These are phyloP conservation scores for Cyphomyrmex costatus DNA, from an alignment of 1,140 invertebrate genomes.

Conservation along the genomic window DNA sequence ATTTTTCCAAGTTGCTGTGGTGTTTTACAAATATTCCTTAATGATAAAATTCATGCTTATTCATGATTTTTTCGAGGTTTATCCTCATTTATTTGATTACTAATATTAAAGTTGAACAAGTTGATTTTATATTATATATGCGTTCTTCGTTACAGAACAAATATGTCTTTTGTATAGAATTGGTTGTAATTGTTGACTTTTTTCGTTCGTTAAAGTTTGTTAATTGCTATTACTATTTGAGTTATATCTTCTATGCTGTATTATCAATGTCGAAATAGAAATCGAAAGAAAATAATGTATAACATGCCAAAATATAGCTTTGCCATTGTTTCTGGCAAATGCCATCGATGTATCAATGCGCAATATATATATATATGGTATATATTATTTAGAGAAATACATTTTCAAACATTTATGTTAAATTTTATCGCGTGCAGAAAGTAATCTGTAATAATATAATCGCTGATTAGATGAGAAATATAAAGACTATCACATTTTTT, in stretches of 20 bases:
- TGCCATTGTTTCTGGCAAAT: neutral
- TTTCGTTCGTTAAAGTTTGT: constrained; percentile 39
- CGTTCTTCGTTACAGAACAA: constrained; percentile 27
- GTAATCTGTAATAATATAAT: constrained; percentile 23
- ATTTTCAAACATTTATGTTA: constrained; percentile 26
- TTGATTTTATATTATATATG: constrained; percentile 46
- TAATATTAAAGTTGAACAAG: neutral
- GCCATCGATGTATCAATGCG: constrained; percentile 6
- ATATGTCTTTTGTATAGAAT: neutral
- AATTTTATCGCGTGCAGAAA: constrained; percentile 40
- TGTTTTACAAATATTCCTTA: constrained; percentile 9
- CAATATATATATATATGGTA: constrained; percentile 9
- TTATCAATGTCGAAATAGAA: neutral
- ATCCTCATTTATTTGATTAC: constrained; percentile 25
- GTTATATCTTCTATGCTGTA: neutral
- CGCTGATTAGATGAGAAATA: constrained; percentile 12
- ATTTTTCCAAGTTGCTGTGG: constrained; percentile 27
- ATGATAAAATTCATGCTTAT: neutral
- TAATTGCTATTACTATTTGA: neutral
- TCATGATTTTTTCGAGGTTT: constrained; percentile 9
- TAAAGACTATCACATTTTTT: constrained; percentile 24
- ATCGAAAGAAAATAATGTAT: neutral
- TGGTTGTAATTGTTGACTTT: constrained; percentile 27
- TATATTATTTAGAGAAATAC: constrained; percentile 11
- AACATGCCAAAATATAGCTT: constrained; percentile 5